phyloP scores from a whole-genome alignment of 2,888 invertebrate genomes.

The Chromoteleia sp. region DNA sequence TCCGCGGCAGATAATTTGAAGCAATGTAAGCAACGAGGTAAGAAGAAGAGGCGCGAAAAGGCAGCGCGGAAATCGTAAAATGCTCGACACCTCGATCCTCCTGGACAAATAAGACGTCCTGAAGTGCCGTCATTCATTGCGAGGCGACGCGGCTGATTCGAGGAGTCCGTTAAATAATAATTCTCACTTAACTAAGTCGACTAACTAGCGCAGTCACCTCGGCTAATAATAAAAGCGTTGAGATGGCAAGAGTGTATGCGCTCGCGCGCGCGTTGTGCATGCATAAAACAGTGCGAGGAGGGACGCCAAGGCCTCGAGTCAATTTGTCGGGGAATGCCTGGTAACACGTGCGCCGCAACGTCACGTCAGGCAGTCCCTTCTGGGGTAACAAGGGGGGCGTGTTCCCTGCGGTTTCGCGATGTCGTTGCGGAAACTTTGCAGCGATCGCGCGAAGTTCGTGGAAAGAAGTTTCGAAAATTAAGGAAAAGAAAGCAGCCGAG shows the following conservation, averaged over 20 bases:
- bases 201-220: slow-evolving; percentile 81
- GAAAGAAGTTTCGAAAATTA: slow-evolving; percentile 59
- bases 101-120: slow-evolving; percentile 83
- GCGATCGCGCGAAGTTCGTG: slow-evolving; percentile 19
- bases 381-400: slow-evolving; percentile 29
- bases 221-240: slow-evolving; percentile 84
- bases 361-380: slow-evolving; percentile 56
- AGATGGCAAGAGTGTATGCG: slow-evolving; percentile 72
- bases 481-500: slow-evolving; percentile 64
- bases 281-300: slow-evolving; percentile 69
- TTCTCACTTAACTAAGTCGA: slow-evolving; percentile 84
- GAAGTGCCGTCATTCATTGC: slow-evolving; percentile 54
- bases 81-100: slow-evolving; percentile 82
- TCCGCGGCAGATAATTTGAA: slow-evolving; percentile 51
- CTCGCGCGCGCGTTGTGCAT: slow-evolving; percentile 24
- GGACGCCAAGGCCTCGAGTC: slow-evolving; percentile 82
- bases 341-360: slow-evolving; percentile 81
- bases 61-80: slow-evolving; percentile 82
- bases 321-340: slow-evolving; percentile 84
- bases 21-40: slow-evolving; percentile 53
- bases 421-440: slow-evolving; percentile 42
- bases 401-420: slow-evolving; percentile 45
- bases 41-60: slow-evolving; percentile 75
- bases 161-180: slow-evolving; percentile 81
- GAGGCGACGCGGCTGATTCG: slow-evolving; percentile 64